phyloP scores from a whole-genome alignment of 2,113 vertebrate species.

The Cynopterus brachyotis region DNA sequence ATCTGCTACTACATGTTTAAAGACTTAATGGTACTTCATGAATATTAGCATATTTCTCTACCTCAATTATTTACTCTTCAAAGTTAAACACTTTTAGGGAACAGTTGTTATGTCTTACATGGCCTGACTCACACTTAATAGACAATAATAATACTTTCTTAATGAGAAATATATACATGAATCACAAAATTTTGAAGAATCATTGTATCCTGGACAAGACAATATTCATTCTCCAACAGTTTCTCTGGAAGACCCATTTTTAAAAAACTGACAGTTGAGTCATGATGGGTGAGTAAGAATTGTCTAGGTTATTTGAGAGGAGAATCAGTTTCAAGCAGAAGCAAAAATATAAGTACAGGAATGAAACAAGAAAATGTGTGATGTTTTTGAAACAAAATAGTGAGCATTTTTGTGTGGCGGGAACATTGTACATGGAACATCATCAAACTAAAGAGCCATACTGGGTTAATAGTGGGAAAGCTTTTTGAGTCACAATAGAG shows the following conservation, averaged over 20 bases:
- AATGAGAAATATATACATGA: neutral
- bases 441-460: neutral
- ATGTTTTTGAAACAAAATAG: neutral
- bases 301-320: neutral
- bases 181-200: neutral
- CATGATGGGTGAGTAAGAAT: neutral
- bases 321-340: neutral
- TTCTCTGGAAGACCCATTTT: fast-evolving
- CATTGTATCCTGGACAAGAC: neutral
- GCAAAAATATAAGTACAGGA: neutral
- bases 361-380: neutral
- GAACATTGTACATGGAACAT: neutral
- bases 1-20: neutral
- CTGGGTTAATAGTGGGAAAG: neutral
- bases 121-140: neutral
- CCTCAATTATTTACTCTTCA: neutral
- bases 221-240: neutral
- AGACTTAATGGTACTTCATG: neutral
- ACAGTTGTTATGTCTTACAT: neutral
- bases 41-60: neutral
- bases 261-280: neutral
- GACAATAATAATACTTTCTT: neutral
- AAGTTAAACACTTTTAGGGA: neutral
- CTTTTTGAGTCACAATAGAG: neutral
- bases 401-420: neutral